These are phyloP conservation scores for Phylloscopus collybita DNA, from an alignment of 2,797 vertebrate species.

Conservation along the genomic window DNA sequence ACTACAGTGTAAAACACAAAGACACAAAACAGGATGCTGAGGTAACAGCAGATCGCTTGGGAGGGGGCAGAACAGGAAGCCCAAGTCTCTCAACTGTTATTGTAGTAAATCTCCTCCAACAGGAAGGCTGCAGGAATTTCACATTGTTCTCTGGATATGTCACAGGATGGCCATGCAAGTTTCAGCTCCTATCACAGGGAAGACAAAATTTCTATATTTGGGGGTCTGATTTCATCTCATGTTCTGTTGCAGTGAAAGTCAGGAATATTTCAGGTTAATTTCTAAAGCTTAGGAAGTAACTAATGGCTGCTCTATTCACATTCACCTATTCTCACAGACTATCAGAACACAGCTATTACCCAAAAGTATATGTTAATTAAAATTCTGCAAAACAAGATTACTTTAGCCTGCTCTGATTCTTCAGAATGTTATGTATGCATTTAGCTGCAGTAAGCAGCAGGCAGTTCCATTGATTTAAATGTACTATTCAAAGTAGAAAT, in stretches of 20 bases:
- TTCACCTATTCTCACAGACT: background rate
- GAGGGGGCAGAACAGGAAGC: conserved; percentile 18
- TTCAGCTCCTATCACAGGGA: background rate
- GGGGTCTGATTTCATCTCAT: background rate
- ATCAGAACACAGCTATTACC: background rate
- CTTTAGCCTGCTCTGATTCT: background rate
- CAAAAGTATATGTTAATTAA: background rate
- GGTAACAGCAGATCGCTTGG: background rate
- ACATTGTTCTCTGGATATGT: background rate
- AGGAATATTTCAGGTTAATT: background rate
- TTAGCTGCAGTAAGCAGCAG: background rate
- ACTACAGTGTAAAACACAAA: background rate
- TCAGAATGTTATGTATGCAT: background rate
- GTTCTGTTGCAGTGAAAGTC: background rate
- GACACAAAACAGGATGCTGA: conserved; percentile 50
- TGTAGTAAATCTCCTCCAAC: background rate
- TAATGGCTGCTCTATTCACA: background rate
- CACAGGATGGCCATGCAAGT: background rate
- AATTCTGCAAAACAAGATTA: background rate
- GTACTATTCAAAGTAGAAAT: background rate
- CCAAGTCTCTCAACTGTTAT: background rate
- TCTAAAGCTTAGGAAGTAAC: background rate
- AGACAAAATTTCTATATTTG: background rate
- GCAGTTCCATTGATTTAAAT: background rate
- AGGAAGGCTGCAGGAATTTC: conserved; percentile 40